Evolutionary conservation across 2,113 vertebrate genomes (phyloP).

Genomic region (Anguilla japonica): DNA sequence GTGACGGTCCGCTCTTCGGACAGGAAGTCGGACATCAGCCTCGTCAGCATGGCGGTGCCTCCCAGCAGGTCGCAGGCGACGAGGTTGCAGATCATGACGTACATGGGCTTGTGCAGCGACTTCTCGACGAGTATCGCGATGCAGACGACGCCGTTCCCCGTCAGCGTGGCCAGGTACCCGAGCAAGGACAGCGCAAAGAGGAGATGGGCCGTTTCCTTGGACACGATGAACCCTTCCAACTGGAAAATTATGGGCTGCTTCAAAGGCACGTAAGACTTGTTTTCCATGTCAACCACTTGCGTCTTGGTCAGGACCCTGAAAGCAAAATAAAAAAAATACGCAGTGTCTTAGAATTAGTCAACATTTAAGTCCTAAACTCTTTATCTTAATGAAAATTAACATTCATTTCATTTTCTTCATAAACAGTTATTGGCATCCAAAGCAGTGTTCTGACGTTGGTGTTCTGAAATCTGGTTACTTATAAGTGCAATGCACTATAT

Average conservation of each 20-base stretch:
- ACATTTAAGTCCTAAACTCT: too few species aligned
- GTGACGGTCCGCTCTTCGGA: constrained; percentile 42
- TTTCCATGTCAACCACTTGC: constrained; percentile 46
- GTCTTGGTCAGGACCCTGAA: not conserved
- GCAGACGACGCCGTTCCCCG: constrained; percentile 49
- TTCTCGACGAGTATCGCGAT: constrained; percentile 40
- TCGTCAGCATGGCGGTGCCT: constrained; percentile 42
- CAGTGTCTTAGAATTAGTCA: too few species aligned
- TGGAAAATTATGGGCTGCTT: constrained; percentile 52
- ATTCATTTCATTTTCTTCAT: too few species aligned
- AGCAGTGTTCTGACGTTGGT: too few species aligned
- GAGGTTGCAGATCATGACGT: constrained; percentile 51
- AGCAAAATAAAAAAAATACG: not conserved
- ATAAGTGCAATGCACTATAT: too few species aligned
- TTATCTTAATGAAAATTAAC: too few species aligned
- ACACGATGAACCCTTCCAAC: constrained; percentile 52
- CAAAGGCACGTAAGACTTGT: constrained; percentile 38
- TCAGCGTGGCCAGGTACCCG: constrained; percentile 39
- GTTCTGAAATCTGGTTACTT: too few species aligned
- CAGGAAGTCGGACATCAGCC: constrained; percentile 53
- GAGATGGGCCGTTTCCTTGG: constrained; percentile 32
- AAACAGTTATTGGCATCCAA: too few species aligned
- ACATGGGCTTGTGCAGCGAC: constrained; percentile 59
- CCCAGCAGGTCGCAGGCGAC: constrained; percentile 53
- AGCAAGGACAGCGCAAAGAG: constrained; percentile 51